phyloP scores from a whole-genome alignment of 2,888 invertebrate genomes.

The Drosophila rellima region DNA sequence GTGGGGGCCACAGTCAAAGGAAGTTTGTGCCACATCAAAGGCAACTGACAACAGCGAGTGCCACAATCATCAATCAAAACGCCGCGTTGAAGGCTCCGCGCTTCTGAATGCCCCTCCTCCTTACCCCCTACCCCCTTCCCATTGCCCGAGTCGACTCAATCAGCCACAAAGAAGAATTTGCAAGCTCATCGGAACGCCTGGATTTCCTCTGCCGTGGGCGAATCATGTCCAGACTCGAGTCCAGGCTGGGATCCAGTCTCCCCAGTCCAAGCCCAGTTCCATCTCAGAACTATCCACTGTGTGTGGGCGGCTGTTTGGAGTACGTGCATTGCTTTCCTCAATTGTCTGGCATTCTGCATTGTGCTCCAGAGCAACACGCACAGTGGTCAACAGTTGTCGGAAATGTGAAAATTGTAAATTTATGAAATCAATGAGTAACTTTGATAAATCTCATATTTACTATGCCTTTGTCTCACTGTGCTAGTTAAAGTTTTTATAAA shows the following conservation, averaged over 20 bases:
- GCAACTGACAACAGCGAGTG: conserved; percentile 55
- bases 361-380: conserved; percentile 24
- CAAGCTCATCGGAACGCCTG: conserved; percentile 47
- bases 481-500: not conserved
- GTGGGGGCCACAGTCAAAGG: conserved; percentile 23
- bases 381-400: conserved; percentile 25
- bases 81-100: conserved; percentile 38
- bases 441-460: not conserved
- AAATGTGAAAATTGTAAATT: not conserved
- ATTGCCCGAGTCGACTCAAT: conserved; percentile 46
- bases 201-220: conserved; percentile 45
- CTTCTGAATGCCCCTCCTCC: conserved; percentile 13
- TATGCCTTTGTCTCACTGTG: not conserved
- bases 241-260: conserved; percentile 17
- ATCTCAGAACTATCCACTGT: conserved; percentile 13
- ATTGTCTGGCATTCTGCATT: conserved; percentile 10
- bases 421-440: not conserved
- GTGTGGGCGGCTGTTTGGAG: conserved; percentile 48
- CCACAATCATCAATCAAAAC: conserved; percentile 75
- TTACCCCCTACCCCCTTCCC: not conserved
- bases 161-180: conserved; percentile 44
- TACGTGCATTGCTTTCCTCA: conserved; percentile 57
- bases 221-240: conserved; percentile 26
- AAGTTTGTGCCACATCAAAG: conserved; percentile 65
- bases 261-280: conserved; percentile 14